A percentile compares a stretch with the other conserved stretches of the same genome.
These are phyloP conservation scores for Nautilus pompilius DNA, from an alignment of 1,140 invertebrate genomes.

Conservation along the genomic window DNA sequence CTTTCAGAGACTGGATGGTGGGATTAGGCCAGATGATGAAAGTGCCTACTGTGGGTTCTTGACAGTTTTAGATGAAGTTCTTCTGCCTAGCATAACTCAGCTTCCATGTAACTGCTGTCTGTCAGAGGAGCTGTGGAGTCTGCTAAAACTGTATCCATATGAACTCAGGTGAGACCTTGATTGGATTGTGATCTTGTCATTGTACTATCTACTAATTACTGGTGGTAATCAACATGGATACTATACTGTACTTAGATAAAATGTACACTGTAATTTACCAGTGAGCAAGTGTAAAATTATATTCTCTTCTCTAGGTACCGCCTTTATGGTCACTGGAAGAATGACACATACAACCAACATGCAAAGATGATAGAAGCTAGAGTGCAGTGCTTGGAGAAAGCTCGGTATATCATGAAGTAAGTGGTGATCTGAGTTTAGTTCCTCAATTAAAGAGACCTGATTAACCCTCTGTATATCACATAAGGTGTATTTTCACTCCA, in stretches of 20 bases:
- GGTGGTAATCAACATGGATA: too few species aligned
- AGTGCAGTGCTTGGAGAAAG: conserved; percentile 83
- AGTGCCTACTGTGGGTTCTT: conserved; percentile 66
- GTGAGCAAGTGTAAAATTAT: too few species aligned
- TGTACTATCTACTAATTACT: background rate
- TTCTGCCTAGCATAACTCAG: conserved; percentile 86
- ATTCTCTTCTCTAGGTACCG: conserved; percentile 79
- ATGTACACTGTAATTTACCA: background rate
- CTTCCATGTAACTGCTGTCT: conserved; percentile 93
- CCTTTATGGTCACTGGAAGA: conserved; percentile 92
- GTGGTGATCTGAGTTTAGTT: too few species aligned
- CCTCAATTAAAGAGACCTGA: too few species aligned
- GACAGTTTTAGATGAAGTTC: conserved; percentile 78
- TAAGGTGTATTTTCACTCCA: too few species aligned
- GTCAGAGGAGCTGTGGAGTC: conserved; percentile 91
- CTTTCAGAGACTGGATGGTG: conserved; percentile 28
- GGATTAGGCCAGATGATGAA: conserved; percentile 29
- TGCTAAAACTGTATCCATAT: conserved; percentile 90
- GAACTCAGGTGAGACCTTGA: conserved; percentile 68
- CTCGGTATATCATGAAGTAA: conserved; percentile 93
- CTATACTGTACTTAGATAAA: background rate
- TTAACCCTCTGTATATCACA: too few species aligned
- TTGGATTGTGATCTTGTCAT: background rate
- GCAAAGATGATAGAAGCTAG: conserved; percentile 77
- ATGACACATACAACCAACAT: conserved; percentile 77